Evolutionary conservation across 2,113 vertebrate species (phyloP).

Genomic region (Petromus typicus): DNA sequence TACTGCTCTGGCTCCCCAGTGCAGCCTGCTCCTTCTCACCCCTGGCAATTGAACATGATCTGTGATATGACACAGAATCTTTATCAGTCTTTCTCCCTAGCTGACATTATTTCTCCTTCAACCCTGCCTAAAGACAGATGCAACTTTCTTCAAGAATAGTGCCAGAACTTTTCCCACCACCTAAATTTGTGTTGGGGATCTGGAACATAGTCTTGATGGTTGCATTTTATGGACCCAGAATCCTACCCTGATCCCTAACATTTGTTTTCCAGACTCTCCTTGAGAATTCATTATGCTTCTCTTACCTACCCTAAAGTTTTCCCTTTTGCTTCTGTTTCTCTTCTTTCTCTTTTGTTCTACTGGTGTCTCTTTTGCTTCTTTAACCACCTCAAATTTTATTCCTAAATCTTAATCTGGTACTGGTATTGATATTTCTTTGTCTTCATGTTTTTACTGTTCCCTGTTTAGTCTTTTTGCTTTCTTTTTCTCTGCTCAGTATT

Average conservation of each 20-base stretch:
- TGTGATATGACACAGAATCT: background rate
- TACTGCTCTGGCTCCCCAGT: background rate
- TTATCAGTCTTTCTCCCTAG: background rate
- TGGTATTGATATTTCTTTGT: background rate
- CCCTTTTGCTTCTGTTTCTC: background rate
- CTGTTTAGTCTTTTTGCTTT: background rate
- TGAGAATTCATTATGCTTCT: background rate
- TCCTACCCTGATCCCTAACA: background rate
- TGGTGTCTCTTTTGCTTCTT: background rate
- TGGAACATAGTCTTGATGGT: background rate
- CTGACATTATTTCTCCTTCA: background rate
- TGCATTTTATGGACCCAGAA: background rate
- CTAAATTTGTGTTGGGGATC: background rate
- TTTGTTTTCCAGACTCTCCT: background rate
- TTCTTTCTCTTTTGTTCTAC: background rate
- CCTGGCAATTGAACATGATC: background rate
- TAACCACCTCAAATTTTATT: background rate
- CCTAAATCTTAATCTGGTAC: background rate
- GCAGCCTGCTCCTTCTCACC: background rate
- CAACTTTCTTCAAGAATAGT: background rate
- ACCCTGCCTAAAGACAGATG: background rate
- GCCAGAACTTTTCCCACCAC: background rate
- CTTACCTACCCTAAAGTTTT: background rate
- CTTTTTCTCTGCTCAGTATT: background rate
- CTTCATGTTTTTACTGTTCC: background rate